phyloP scores from a whole-genome alignment of 2,113 vertebrate genomes.

The Bubo bubo region DNA sequence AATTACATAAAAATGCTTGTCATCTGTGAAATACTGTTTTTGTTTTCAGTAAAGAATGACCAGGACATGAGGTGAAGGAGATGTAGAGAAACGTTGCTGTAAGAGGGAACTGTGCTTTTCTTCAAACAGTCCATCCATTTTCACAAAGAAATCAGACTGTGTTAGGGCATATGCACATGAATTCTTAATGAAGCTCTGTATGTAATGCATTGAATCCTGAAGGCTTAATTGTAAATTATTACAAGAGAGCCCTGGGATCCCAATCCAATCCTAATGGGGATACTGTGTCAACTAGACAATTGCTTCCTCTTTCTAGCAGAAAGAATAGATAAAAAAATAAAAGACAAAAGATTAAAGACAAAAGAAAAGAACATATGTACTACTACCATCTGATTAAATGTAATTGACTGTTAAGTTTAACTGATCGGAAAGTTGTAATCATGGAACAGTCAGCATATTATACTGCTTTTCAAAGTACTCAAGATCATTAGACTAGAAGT shows the following conservation, averaged over 20 bases:
- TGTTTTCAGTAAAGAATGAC: constrained; percentile 5
- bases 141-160: not conserved
- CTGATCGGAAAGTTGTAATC: not conserved
- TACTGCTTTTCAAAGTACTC: constrained; percentile 1
- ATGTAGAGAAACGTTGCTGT: not conserved
- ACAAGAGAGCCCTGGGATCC: not conserved
- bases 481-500: not conserved
- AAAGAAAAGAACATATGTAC: not conserved
- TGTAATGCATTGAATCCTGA: not conserved
- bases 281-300: not conserved
- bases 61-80: not conserved
- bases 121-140: not conserved
- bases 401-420: not conserved
- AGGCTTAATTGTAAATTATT: not conserved
- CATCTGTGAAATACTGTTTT: not conserved
- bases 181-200: not conserved
- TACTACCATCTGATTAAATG: not conserved
- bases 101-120: not conserved
- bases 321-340: not conserved
- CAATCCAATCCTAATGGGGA: not conserved
- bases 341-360: not conserved
- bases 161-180: not conserved
- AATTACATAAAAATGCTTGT: not conserved
- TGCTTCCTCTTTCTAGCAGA: not conserved
- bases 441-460: not conserved